Evolutionary conservation across 2,797 vertebrate genomes (phyloP).

Genomic region (Pipistrellus kuhlii): DNA sequence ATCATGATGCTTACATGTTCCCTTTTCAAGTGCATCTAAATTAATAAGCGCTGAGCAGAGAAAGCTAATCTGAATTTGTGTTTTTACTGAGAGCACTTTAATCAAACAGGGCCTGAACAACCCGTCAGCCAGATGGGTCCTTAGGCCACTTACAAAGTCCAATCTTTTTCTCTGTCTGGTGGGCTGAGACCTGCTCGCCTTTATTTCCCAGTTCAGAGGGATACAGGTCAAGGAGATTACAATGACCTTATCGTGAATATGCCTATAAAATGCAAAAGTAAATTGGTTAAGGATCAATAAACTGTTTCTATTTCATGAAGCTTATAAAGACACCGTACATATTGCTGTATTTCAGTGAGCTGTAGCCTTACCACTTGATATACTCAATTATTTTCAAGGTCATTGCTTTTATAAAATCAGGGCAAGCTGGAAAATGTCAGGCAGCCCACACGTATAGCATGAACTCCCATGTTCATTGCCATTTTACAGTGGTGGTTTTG

Average conservation of each 20-base stretch:
- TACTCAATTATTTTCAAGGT: slow-evolving; percentile 79
- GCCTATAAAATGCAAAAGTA: slow-evolving; percentile 61
- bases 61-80: slow-evolving; percentile 51
- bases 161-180: slow-evolving; percentile 23
- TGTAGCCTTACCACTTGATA: slow-evolving; percentile 40
- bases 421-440: slow-evolving; percentile 78
- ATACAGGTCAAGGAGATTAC: slow-evolving; percentile 53
- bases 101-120: slow-evolving; percentile 63
- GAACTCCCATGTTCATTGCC: slow-evolving; percentile 56
- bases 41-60: slow-evolving; percentile 63
- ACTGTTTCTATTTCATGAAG: slow-evolving; percentile 52
- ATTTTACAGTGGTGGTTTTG: slow-evolving; percentile 63
- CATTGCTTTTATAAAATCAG: slow-evolving; percentile 63
- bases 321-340: slow-evolving; percentile 66
- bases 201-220: slow-evolving; percentile 42
- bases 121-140: neutral
- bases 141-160: neutral
- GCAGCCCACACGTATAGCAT: slow-evolving; percentile 53
- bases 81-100: slow-evolving; percentile 66
- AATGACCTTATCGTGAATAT: slow-evolving; percentile 38
- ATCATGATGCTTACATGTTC: slow-evolving; percentile 47
- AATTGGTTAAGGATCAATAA: slow-evolving; percentile 65
- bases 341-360: slow-evolving; percentile 70
- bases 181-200: slow-evolving; percentile 20
- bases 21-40: slow-evolving; percentile 58